Evolutionary conservation across 2,888 invertebrate genomes (phyloP), one percentile per base, ranked within the genome.

Genomic region (Ferrisia virgata): DNA sequence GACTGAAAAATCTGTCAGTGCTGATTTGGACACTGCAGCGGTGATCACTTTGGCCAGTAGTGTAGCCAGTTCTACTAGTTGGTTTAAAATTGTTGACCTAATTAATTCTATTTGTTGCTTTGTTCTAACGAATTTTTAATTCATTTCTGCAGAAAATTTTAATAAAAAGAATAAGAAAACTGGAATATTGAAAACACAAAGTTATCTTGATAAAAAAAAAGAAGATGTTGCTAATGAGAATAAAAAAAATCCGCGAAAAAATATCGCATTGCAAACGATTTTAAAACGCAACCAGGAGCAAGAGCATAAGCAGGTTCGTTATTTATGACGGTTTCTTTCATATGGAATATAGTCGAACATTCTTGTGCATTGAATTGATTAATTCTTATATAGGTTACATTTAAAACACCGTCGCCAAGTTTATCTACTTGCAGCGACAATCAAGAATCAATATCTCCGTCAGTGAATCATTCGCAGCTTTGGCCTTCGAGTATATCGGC

Each of bases 191-290:
- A 94, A 94, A 87, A 93, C 93, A 0, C 93, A 92, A 88, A 87
- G 86, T 87, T 80, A 43, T 18, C 33, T 83, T 43, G 39, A 84
- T 53, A 84, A 84, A 8, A 84, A 84, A 58, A 78, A 79, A 25
- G 86, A 85, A 80, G 85, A 64, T 13, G 76, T 80, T 40, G 85
- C 58, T 53, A 85, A 85, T 28, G 85, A 85, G 39, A 36, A 36
- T 8, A 79, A 81, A 11, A 85, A 85, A 86, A 90, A 91, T 85
- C 89, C 91, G 1, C 90, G 94, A 85, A 94, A 94, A 87, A 95
- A 95, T 88, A 93, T 95, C 76, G 95, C 95, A 0, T 92, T 95
- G 90, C 93, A 93, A 85, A 93, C 93, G 85, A 93, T 94, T 87
- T 92, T 93, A 90, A 90, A 93, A 86, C 93, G 93, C 85, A 91